Base-by-base conservation (phyloP, 1,140 invertebrate species). In the Drosophila bocqueti region DNA sequence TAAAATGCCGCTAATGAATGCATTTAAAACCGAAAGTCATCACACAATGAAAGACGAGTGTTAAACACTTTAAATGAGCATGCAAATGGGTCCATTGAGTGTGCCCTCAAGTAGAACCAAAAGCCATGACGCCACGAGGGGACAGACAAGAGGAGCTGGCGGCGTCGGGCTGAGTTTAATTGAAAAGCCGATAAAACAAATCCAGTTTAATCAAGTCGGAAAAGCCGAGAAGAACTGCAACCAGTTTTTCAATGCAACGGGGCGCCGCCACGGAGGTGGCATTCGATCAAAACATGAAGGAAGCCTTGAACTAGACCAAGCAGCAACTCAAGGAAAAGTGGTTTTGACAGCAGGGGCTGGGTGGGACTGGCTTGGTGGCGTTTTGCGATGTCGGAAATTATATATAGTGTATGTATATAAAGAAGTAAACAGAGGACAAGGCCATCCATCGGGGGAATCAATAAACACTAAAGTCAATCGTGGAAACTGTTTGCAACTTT, bases 281-380 rank as follows among this genome's bases (percentile, higher is more conserved):
- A 52, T 46, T 43, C 31, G 24, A 31, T 42, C 66, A 47, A 34
- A 58, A 24, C 45, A 73, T 18, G 54, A 57, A 9, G 36, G 64
- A 71, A 60, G 62, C 77, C 77, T 80, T 76, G 76, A 80, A 80
- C 78, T 80, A 80, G 78, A 80, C 76, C 78, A 66, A 79, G 68
- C 78, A 61, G 57, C 52, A 76, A 18, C 42, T 47, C 55, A 46
- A 29, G 42, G 38, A 49, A 62, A 43, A 62, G 59, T 50, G 74
- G 63, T 34, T 40, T 21, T 18, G 11, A 18, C 21, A 26, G 29
- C 34, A 15, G 10, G 58, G 24, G 57, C 10, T 29, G 38, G 26
- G 29, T 13, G 15, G 7, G 45, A 11, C 52, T 38, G 26, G 26
- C 36, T 57, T 40, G 54, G 54, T 55, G 52, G 21, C 21, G 45